Evolutionary conservation across 2,888 invertebrate species (phyloP), one percentile per base, ranked within the genome.

Genomic region (Agriopis leucophaearia): DNA sequence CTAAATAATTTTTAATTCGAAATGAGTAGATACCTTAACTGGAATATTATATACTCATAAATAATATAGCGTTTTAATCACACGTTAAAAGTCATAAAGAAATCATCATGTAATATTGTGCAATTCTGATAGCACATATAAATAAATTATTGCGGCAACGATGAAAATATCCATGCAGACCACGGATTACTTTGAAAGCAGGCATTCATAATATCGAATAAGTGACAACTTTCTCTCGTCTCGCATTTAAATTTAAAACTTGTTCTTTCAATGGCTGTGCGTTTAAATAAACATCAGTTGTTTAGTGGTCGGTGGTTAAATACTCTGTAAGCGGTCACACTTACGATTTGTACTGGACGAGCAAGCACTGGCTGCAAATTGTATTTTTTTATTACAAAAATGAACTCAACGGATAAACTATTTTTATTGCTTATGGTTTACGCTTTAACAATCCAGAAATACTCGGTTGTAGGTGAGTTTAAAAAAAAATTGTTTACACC

Each of bases 191-290:
- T 80, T 81, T 70, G 86, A 90, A 90, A 90, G 89, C 83, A 74
- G 76, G 84, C 81, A 83, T 82, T 83, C 74, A 82, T 80, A 80
- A 81, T 81, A 83, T 78, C 78, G 79, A 81, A 85, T 84, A 74
- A 78, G 79, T 76, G 77, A 67, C 69, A 78, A 89, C 94, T 93
- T 94, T 94, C 93, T 87, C 92, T 85, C 73, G 82, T 72, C 76
- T 72, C 83, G 74, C 88, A 91, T 92, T 92, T 86, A 92, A 89
- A 93, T 94, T 91, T 90, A 85, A 92, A 92, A 91, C 92, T 91
- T 89, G 94, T 92, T 92, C 87, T 85, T 74, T 83, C 87, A 84
- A 78, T 87, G 86, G 84, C 80, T 79, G 82, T 79, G 81, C 64
- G 64, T 69, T 85, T 83, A 89, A 89, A 86, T 87, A 86, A 86